Evolutionary conservation across 2,113 vertebrate species (phyloP).

Genomic region (Rhynchopsitta pachyrhyncha): DNA sequence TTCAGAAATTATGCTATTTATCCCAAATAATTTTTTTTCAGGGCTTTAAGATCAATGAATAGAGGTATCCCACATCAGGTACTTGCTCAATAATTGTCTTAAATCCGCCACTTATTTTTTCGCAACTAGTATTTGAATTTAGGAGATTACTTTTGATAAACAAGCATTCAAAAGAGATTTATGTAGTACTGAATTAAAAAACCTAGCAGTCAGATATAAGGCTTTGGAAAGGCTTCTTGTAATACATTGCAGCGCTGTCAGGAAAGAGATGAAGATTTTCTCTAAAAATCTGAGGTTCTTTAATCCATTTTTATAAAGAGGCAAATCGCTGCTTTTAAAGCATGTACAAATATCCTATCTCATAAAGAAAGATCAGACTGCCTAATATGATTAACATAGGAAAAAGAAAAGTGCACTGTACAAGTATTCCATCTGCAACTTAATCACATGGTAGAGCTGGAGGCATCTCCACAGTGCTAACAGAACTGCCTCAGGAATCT

Average conservation of each 20-base stretch:
- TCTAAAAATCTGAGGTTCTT: background rate
- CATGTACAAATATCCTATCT: background rate
- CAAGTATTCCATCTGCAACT: slow-evolving; percentile 41
- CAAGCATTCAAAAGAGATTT: background rate
- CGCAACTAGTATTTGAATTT: background rate
- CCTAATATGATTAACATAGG: background rate
- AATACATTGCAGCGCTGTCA: background rate
- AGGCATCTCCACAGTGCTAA: background rate
- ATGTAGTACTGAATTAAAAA: background rate
- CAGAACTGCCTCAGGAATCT: slow-evolving; percentile 32
- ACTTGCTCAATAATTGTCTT: background rate
- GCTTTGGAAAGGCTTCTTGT: background rate
- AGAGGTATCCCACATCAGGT: background rate
- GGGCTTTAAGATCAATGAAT: background rate
- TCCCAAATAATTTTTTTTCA: background rate
- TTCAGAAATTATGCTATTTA: background rate
- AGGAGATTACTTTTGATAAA: background rate
- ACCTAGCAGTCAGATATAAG: background rate
- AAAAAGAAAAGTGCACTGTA: background rate
- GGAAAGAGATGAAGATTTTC: background rate
- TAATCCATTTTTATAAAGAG: background rate
- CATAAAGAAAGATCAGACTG: background rate
- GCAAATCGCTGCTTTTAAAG: background rate
- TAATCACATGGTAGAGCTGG: background rate
- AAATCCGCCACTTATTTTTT: background rate